Conservation (phyloP, 23 tunicate species). For the Styela plicata region DNA sequence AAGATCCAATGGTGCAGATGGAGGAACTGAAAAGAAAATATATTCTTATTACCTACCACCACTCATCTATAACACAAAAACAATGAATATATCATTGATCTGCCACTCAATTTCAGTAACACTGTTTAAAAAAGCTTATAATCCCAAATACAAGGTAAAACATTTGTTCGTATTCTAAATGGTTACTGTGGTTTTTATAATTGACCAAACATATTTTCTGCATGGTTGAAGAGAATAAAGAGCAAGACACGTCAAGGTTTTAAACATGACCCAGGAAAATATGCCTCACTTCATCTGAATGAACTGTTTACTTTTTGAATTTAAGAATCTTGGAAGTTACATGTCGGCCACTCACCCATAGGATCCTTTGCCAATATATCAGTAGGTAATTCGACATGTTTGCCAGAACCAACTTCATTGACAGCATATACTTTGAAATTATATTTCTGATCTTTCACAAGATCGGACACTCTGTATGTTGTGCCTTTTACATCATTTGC, state of each 20-base stretch:
- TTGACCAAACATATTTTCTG: too few species aligned
- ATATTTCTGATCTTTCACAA: constrained; percentile 71
- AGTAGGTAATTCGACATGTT: constrained; percentile 53
- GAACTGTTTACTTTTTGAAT: neutral
- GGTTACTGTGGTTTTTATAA: too few species aligned
- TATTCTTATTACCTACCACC: neutral
- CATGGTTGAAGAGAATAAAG: too few species aligned
- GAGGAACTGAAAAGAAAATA: constrained; percentile 17
- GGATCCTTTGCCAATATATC: constrained; percentile 73
- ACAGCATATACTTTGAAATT: constrained; percentile 72
- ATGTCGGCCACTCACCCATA: constrained; percentile 40
- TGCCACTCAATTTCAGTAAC: too few species aligned
- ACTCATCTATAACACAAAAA: neutral
- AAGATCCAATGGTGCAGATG: constrained; percentile 25
- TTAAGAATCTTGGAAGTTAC: too few species aligned
- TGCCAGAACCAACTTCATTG: constrained; percentile 79
- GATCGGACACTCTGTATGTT: constrained; percentile 54
- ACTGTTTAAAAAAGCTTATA: too few species aligned
- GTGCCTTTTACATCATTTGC: constrained; percentile 56
- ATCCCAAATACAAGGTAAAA: too few species aligned
- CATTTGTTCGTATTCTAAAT: too few species aligned
- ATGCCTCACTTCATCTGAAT: too few species aligned
- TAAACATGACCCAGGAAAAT: too few species aligned
- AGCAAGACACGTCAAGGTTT: too few species aligned
- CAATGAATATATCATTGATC: too few species aligned